Evolutionary conservation across 2,113 vertebrate species (phyloP), one percentile per base, ranked within the genome.

Genomic region (Ivindomyrus marchei): DNA sequence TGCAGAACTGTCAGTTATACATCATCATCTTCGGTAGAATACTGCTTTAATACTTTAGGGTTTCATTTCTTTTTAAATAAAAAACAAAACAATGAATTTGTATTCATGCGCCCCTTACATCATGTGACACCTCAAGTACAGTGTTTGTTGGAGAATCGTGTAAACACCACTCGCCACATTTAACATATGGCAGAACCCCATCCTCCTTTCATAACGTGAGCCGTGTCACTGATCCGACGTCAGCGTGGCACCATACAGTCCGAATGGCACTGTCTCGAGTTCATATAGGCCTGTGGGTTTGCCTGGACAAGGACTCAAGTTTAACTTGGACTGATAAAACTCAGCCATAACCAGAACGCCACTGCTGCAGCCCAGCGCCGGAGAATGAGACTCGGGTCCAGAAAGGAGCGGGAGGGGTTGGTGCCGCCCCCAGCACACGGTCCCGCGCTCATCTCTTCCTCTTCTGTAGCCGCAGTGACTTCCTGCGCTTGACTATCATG

Each of bases 401-500:
- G 56, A 66, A 88, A 9, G 8, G 21, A 19, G 53, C 13, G 36
- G 31, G 11, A 19, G 56, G 13, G 39, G 45, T 13, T 11, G 31
- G 50, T n/a, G 46, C 89, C 36, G 4, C 19, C 36, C 24, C 87
- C 4, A 27, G 45, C 58, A 4, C 83, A 46, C 8, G 27, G 45
- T 19, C 9, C 24, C 42, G 58, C 10, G 58, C 88, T 97, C 97
- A 98, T 98, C 97, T 98, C 93, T 98, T 99, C 94, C 96, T 98
- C 92, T 97, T 98, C 93, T 98, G 98, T 92, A 98, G 98, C 89
- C 97, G 96, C 93, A 97, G 94, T 95, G 95, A 97, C 94, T 98
- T 98, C 88, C 97, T 96, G 93, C 97, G 95, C 93, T 98, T 98
- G 93, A 96, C 93, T 89, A 99, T 98, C 98, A 98, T 98, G 92